Evolutionary conservation across 2,888 invertebrate genomes (phyloP), one percentile per base, ranked within the genome.

Genomic region (Plemyria rubiginata): DNA sequence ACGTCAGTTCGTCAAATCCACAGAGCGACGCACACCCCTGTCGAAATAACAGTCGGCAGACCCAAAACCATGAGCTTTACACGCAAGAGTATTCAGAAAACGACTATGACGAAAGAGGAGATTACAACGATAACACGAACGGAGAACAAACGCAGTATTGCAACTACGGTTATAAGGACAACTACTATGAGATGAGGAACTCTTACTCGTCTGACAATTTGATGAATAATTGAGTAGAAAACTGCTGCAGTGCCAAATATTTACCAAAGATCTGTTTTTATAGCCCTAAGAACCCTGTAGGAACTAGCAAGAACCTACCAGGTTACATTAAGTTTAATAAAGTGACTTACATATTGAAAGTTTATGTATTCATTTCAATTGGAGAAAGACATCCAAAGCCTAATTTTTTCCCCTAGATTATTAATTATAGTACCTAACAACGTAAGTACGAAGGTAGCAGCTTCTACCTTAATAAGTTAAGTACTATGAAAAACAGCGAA

Each of bases 161-260:
- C 69, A 85, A 87, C 63, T 92, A 90, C 50, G 86, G 85, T 1
- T 91, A 89, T 57, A 92, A 90, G 62, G 90, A 91, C 52, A 85
- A 82, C 67, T 92, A 88, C 69, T 91, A 88, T 68, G 87, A 88
- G 63, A 82, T 85, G 79, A 82, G 88, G 71, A 88, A 82, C 66
- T 67, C 73, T 15, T 90, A 90, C 70, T 70, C 82, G 1, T 78
- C 84, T 2, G 88, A 89, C 59, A 87, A 80, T 67, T 66, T 90
- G 64, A 80, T 88, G 63, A 88, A 90, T 74, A 86, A 86, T 32
- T 76, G 58, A 61, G 48, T 41, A 13, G 36, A 36, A 8, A 45
- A 45, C 6, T 54, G 41, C 41, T 38, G 15, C 36, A 15, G 28
- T 55, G 13, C 62, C 62, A 57, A 66, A 60, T 53, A 62, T 51